Evolutionary conservation across 1,140 invertebrate species (phyloP).

Genomic region (Neodiprion pinetum): DNA sequence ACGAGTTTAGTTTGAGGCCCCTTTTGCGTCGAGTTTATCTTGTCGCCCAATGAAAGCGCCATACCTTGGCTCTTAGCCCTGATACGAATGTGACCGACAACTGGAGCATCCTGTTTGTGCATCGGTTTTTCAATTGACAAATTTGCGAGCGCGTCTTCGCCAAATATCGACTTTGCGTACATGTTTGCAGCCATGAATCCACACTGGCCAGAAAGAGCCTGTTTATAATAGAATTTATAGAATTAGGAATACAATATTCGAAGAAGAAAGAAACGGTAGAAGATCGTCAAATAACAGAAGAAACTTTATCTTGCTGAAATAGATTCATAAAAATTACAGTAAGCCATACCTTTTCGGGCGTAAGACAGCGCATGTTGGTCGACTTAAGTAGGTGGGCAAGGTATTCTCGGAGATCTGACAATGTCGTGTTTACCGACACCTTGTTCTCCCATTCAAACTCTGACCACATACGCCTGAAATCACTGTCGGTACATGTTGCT

Average conservation of each 20-base stretch:
- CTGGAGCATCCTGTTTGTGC: constrained; percentile 84
- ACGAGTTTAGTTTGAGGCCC: constrained; percentile 65
- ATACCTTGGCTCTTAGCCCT: constrained; percentile 99
- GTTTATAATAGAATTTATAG: constrained; percentile 13
- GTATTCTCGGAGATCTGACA: constrained; percentile 93
- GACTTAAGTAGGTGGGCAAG: constrained; percentile 90
- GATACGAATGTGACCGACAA: constrained; percentile 96
- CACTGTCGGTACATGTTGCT: constrained; percentile 91
- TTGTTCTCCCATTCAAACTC: constrained; percentile 99
- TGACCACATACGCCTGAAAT: constrained; percentile 99
- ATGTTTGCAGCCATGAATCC: constrained; percentile 99
- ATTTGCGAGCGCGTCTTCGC: constrained; percentile 98
- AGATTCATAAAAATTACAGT: not conserved
- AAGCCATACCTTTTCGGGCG: constrained; percentile 81
- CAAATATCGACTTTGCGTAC: constrained; percentile 99
- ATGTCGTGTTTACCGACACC: constrained; percentile 95
- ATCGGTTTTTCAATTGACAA: constrained; percentile 96
- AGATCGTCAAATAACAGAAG: not conserved
- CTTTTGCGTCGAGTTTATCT: constrained; percentile 94
- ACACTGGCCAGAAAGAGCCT: constrained; percentile 94
- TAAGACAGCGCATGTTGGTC: constrained; percentile 99
- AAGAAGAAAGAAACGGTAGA: not conserved
- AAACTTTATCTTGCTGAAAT: not conserved
- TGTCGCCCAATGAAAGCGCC: constrained; percentile 95
- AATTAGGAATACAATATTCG: constrained; percentile 1